Base-by-base conservation (phyloP, 1,140 invertebrate species). In the Drosophila ogumai region DNA sequence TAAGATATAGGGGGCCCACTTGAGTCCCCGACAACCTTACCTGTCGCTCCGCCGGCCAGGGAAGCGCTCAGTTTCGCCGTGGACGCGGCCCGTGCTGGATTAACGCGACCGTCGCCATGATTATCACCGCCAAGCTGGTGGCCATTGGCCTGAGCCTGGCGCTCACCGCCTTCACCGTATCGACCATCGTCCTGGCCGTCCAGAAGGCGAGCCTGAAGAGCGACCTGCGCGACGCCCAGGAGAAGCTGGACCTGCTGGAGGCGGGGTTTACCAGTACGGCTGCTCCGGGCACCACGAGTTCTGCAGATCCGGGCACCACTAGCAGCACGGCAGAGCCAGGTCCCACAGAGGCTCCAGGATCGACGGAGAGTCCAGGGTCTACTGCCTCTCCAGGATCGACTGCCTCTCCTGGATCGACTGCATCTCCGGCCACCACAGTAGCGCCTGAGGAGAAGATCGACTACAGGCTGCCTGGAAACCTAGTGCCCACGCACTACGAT, bases 401-500 rank as follows among this genome's bases (percentile, higher is more conserved):
- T 0, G 9, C 50, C 0, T 22, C 41, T 5, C 49, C 66, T 2
- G 60, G 22, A 46, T 15, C 72, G 3, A 46, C 55, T 1, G 63
- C 56, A 6, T 41, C 41, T 9, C 63, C 82, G 0, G 22, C 38
- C 6, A 66, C 84, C 12, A 78, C 85, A 10, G n/a, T 5, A 2
- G 25, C 61, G 0, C 85, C 85, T 0, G 85, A 67, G 9, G 80
- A 84, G 15, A 79, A 90, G 22, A 91, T 93, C 9, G 72, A 91
- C 46, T 94, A 94, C 80, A 93, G 96, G 17, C 93, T 99, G 49
- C 95, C 96, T 0, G 90, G 90, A 1, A 93, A 94, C 57, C 93
- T 97, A 1, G 92, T 93, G 12, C 97, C 98, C 0, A 78, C 94
- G 4, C 94, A 96, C 79, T 98, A 99, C 91, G 95, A 97, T 76